Percentiles rank a stretch among this genome's conserved stretches.
Conservation (phyloP, 2,888 invertebrate species). For the Alsophila aescularia region DNA sequence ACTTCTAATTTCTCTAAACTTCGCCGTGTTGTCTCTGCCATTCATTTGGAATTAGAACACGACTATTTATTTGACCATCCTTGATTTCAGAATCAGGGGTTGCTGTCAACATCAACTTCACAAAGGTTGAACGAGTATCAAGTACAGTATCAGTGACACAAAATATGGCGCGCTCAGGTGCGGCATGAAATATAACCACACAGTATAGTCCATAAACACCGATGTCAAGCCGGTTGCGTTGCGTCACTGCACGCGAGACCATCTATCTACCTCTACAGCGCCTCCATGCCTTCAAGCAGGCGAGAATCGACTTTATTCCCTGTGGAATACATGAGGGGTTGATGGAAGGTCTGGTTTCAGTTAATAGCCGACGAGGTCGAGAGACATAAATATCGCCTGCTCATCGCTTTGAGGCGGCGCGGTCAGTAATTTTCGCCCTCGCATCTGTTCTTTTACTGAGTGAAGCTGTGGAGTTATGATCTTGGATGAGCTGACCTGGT, state of each 20-base stretch:
- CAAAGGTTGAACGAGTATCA: no score
- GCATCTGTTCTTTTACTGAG: neutral
- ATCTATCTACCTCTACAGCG: conserved; percentile 54
- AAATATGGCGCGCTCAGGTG: neutral
- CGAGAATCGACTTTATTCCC: conserved; percentile 39
- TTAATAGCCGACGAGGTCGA: conserved; percentile 63
- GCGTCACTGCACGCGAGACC: conserved; percentile 62
- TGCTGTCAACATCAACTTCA: no score
- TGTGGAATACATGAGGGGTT: conserved; percentile 23
- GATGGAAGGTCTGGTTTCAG: conserved; percentile 38
- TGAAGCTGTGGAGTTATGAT: no score
- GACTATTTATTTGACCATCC: no score
- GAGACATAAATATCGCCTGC: conserved; percentile 70
- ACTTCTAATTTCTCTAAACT: no score
- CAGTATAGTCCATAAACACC: conserved; percentile 32
- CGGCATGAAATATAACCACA: neutral
- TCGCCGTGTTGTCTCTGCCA: no score
- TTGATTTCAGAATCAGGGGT: no score
- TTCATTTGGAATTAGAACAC: no score
- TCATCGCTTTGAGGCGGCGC: conserved; percentile 63
- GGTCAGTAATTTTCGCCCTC: conserved; percentile 59
- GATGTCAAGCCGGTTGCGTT: conserved; percentile 55
- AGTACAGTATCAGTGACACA: no score
- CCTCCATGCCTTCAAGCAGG: conserved; percentile 22
- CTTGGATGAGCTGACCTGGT: no score